phyloP scores from a whole-genome alignment of 2,113 vertebrate genomes.

The Lasiurus cinereus region DNA sequence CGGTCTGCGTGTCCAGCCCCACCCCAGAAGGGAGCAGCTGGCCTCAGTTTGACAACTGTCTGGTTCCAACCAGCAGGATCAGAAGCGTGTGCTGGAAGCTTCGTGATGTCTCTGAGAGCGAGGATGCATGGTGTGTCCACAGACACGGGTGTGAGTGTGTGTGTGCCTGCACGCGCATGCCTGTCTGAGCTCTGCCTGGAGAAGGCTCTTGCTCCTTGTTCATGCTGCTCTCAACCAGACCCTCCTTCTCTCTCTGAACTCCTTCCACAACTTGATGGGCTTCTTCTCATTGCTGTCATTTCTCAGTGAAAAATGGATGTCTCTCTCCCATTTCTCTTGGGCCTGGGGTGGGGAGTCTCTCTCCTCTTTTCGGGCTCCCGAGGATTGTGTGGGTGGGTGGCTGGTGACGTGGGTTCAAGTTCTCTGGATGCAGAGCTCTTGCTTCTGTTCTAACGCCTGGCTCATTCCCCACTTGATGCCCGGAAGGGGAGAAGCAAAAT shows the following conservation, averaged over 20 bases:
- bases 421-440: constrained; percentile 30
- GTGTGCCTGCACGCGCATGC: too few species aligned
- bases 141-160: too few species aligned
- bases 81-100: too few species aligned
- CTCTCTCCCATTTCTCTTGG: background rate
- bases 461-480: constrained; percentile 50
- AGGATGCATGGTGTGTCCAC: too few species aligned
- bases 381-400: background rate
- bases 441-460: background rate
- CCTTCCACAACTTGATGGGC: constrained; percentile 29
- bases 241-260: background rate
- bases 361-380: constrained; percentile 40
- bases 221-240: too few species aligned
- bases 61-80: background rate
- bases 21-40: background rate
- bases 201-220: too few species aligned
- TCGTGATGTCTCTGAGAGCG: too few species aligned
- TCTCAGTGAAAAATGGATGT: constrained; percentile 16
- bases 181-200: too few species aligned
- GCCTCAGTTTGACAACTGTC: background rate
- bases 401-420: background rate
- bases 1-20: background rate
- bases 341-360: background rate
- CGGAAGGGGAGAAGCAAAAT: background rate
- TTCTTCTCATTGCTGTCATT: constrained; percentile 30